Percentiles rank a stretch among this genome's conserved stretches.
phyloP scores from a whole-genome alignment of 2,113 vertebrate genomes.

The Bostrychus sinensis region DNA sequence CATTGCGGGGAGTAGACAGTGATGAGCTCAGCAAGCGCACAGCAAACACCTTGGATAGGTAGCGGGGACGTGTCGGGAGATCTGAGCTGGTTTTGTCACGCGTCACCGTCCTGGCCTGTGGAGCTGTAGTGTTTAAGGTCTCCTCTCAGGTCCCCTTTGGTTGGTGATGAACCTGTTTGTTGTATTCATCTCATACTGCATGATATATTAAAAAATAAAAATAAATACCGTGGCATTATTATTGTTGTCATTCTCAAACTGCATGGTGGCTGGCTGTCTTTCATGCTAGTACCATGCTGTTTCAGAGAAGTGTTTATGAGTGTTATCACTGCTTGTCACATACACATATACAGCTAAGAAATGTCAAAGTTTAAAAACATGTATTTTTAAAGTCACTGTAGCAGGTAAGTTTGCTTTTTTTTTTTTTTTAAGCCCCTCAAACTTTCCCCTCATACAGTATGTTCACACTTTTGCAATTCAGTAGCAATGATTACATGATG shows the following conservation, averaged over 20 bases:
- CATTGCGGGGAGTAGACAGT: conserved; percentile 62
- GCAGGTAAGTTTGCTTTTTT: conserved; percentile 56
- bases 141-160: conserved; percentile 52
- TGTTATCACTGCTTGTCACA: conserved; percentile 48
- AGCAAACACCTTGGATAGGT: conserved; percentile 55
- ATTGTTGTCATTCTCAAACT: conserved; percentile 67
- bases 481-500: conserved; percentile 23
- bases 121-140: conserved; percentile 15
- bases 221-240: conserved; percentile 53
- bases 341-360: conserved; percentile 10
- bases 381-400: background rate
- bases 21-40: conserved; percentile 53
- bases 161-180: conserved; percentile 80
- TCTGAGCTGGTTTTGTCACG: conserved; percentile 53
- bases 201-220: conserved; percentile 59
- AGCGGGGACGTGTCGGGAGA: conserved; percentile 65
- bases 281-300: conserved; percentile 52
- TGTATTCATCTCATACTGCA: conserved; percentile 85
- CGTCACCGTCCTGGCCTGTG: conserved; percentile 43
- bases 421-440: conserved; percentile 1
- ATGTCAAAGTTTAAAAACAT: conserved; percentile 26
- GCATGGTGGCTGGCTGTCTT: conserved; percentile 60
- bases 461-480: conserved; percentile 33
- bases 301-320: conserved; percentile 37
- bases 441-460: background rate